Evolutionary conservation across 2,113 vertebrate genomes (phyloP).

Genomic region (Pygoscelis adeliae): DNA sequence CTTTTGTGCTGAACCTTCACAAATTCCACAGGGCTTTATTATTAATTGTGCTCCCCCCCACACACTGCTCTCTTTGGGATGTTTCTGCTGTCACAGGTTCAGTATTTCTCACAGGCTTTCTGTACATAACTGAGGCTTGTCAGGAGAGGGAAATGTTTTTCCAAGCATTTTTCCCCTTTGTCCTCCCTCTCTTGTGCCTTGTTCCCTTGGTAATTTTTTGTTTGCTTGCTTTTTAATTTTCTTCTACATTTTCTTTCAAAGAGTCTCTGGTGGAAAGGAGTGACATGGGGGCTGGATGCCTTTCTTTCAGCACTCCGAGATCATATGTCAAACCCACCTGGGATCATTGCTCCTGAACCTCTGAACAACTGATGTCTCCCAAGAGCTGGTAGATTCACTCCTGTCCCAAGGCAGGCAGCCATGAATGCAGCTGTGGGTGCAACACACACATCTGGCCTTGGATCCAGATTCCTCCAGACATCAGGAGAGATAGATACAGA

Average conservation of each 20-base stretch:
- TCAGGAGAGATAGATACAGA: background rate
- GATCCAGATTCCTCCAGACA: background rate
- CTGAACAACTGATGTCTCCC: background rate
- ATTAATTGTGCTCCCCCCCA: conserved; percentile 43
- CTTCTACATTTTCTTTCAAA: background rate
- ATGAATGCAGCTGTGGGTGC: background rate
- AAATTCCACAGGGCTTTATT: conserved; percentile 65
- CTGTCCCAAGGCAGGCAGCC: background rate
- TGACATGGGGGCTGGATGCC: background rate
- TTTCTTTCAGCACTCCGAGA: background rate
- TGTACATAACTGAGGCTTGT: conserved; percentile 45
- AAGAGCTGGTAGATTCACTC: background rate
- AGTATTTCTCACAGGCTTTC: conserved; percentile 42
- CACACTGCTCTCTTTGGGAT: conserved; percentile 52
- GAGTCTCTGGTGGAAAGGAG: background rate
- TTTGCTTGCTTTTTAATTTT: conserved; percentile 39
- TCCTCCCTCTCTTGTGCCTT: background rate
- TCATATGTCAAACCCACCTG: background rate
- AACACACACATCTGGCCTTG: background rate
- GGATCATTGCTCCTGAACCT: background rate
- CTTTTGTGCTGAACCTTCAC: conserved; percentile 67
- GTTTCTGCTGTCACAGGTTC: conserved; percentile 62
- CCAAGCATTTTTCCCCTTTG: conserved; percentile 26
- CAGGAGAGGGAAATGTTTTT: conserved; percentile 49
- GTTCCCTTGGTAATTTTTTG: conserved; percentile 58